A percentile compares a stretch with the other conserved stretches of the same genome.
Conservation (phyloP, 1,140 invertebrate species). For the Euura lappo region DNA sequence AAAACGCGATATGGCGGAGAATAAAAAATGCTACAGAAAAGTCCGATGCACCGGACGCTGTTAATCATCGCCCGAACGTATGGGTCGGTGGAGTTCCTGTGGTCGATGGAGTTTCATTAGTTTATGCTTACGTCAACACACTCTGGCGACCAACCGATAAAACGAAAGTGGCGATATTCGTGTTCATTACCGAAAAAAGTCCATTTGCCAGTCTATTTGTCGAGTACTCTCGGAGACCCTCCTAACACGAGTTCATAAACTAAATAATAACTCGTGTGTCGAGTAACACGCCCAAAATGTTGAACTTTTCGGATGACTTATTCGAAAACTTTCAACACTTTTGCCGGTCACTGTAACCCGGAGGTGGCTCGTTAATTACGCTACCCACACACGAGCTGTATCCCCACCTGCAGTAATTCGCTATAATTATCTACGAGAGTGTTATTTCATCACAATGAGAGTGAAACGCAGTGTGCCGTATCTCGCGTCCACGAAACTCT, state of each 20-base stretch:
- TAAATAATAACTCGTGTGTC: too few species aligned
- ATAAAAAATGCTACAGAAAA: background rate
- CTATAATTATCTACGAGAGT: too few species aligned
- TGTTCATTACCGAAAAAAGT: slow-evolving; percentile 2
- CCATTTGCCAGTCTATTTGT: background rate
- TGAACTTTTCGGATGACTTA: too few species aligned
- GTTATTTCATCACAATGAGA: too few species aligned
- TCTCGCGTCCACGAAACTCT: background rate
- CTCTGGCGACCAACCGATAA: background rate
- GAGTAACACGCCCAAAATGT: too few species aligned
- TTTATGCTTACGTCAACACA: background rate
- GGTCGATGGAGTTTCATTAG: background rate
- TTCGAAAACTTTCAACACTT: too few species aligned
- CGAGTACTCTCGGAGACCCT: background rate
- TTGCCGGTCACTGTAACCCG: too few species aligned
- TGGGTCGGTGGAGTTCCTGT: background rate
- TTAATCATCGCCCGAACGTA: background rate
- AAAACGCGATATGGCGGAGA: slow-evolving; percentile 11
- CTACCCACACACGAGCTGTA: too few species aligned
- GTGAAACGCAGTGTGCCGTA: too few species aligned
- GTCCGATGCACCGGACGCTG: background rate
- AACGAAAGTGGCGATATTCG: background rate
- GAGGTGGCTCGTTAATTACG: too few species aligned
- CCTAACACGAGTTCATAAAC: too few species aligned
- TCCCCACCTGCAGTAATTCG: too few species aligned